Percentiles rank a stretch among this genome's conserved stretches.
These are phyloP conservation scores for Apostichopus californicus DNA, from an alignment of 35 echinoderm and acorn worm genomes.

Conservation along the genomic window DNA sequence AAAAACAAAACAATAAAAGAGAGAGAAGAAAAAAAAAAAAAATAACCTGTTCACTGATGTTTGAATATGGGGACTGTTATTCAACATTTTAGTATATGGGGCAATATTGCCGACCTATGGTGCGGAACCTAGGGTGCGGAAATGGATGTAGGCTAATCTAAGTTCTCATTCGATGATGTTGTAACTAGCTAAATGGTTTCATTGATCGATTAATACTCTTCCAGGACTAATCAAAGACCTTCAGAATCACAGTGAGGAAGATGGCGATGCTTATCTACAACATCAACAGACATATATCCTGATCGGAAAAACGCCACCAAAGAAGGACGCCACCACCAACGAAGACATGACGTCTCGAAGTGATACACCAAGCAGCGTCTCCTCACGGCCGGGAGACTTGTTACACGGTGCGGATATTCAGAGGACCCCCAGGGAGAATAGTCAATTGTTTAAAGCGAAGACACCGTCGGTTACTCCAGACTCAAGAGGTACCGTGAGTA, in stretches of 20 bases:
- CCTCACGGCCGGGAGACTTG: background rate
- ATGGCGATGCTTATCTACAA: slow-evolving; percentile 36
- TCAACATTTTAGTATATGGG: no score
- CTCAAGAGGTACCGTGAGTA: background rate
- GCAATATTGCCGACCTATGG: no score
- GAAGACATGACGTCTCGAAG: background rate
- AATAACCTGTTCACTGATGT: no score
- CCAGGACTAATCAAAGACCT: slow-evolving; percentile 59
- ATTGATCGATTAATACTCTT: background rate
- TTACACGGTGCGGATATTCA: background rate
- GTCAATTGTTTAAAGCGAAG: background rate
- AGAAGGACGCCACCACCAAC: background rate
- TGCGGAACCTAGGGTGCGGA: no score
- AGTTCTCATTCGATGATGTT: no score
- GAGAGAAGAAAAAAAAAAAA: no score
- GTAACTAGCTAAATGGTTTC: no score
- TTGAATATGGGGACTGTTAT: no score
- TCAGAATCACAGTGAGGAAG: slow-evolving; percentile 35
- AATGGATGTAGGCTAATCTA: no score
- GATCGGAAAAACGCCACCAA: slow-evolving; percentile 8
- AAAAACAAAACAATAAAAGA: no score
- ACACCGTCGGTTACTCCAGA: background rate
- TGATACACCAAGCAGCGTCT: background rate
- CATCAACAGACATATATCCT: slow-evolving; percentile 47
- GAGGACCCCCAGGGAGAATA: slow-evolving; percentile 12